Conservation (phyloP, 2,888 invertebrate genomes). For the Cataglyphis cursor region DNA sequence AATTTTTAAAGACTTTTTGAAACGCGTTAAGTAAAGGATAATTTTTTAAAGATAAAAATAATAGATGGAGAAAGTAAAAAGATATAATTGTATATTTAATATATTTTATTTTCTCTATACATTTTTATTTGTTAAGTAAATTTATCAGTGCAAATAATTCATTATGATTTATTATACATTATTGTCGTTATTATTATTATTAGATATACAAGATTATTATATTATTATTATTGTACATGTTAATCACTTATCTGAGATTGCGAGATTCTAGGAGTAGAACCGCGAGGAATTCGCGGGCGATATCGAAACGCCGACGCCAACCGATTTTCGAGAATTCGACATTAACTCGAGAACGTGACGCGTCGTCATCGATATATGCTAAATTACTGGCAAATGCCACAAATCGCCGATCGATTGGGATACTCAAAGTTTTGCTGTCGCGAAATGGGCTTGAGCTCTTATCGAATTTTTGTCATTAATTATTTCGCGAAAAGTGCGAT, state of each 20-base stretch:
- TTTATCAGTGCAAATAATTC: not conserved
- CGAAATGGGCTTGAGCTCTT: not conserved
- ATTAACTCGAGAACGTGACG: slow-evolving; percentile 26
- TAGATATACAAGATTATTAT: not conserved
- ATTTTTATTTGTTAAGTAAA: not conserved
- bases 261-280: not conserved
- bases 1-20: slow-evolving; percentile 20
- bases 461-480: not conserved
- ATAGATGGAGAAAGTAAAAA: not conserved
- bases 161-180: not conserved
- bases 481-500: not conserved
- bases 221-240: not conserved
- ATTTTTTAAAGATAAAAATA: not conserved
- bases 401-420: slow-evolving; percentile 32
- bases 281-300: not conserved
- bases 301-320: slow-evolving; percentile 6
- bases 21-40: not conserved
- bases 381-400: slow-evolving; percentile 21
- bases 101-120: not conserved
- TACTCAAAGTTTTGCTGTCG: not conserved
- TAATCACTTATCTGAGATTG: not conserved
- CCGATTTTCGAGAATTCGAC: slow-evolving; percentile 29
- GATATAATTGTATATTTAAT: not conserved
- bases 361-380: slow-evolving; percentile 8
- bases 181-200: not conserved